Conservation (phyloP, 2,113 vertebrate species). For the Nibea coibor region DNA sequence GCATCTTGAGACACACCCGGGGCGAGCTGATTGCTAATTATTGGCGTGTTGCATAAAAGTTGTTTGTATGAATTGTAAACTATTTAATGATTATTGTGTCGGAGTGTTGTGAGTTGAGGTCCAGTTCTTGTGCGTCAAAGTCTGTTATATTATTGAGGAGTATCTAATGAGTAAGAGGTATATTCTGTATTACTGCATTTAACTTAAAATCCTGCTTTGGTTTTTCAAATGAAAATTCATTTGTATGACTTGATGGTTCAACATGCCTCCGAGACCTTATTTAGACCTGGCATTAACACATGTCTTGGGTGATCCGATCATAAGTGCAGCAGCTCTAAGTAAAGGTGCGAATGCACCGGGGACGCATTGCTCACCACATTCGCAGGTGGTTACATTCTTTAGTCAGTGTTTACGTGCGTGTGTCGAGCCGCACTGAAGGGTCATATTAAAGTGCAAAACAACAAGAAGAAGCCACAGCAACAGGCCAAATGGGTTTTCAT, state of each 20-base stretch:
- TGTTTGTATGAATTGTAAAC: neutral
- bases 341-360: too few relatives aligned
- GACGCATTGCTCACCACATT: too few relatives aligned
- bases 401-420: too few relatives aligned
- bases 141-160: neutral
- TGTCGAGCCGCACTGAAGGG: too few relatives aligned
- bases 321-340: too few relatives aligned
- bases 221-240: slow-evolving; percentile 11
- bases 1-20: neutral
- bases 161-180: neutral
- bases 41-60: neutral
- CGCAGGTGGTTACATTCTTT: too few relatives aligned
- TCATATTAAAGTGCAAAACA: too few relatives aligned
- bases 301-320: too few relatives aligned
- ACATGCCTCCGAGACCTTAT: neutral
- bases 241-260: neutral
- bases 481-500: too few relatives aligned
- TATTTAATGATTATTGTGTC: neutral
- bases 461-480: too few relatives aligned
- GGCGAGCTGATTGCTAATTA: neutral
- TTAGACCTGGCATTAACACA: too few relatives aligned
- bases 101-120: slow-evolving; percentile 12
- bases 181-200: neutral
- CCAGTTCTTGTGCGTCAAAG: neutral
- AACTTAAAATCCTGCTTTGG: neutral